Evolutionary conservation across 1,140 invertebrate species (phyloP), one percentile per base, ranked within the genome.

Genomic region (Oncopeltus fasciatus): DNA sequence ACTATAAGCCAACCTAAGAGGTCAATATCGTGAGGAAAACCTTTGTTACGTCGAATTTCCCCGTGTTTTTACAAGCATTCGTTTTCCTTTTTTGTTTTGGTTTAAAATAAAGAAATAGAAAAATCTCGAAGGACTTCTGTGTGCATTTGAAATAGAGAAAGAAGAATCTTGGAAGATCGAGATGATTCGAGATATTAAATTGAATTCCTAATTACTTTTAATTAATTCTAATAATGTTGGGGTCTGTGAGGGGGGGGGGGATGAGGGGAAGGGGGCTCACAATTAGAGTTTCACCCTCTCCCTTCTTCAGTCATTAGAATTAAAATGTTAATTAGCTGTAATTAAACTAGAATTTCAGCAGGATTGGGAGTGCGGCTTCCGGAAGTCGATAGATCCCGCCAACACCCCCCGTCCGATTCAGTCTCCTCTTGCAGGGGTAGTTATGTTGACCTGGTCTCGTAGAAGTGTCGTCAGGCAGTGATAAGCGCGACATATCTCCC

Each of bases 201-300:
- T 53, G 49, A 53, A 53, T 53, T 53, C 49, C 49, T 53, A 53
- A 53, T 53, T 53, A 53, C 49, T 53, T 53, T 53, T 53, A 53
- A 53, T 53, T 53, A 53, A 53, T 53, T 53, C 49, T 53, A 53
- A 53, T 53, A 53, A 53, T 53, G 49, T 53, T 53, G 49, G 24
- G 49, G 2, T 24, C 20, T 18, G 16, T 16, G 49, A 21, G 24
- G 18, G n/a, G 49, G 24, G 49, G 18, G 49, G 24, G 49, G 24
- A 14, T 16, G 49, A n/a, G 18, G n/a, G 49, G 24, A 24, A 12
- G 49, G 24, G 49, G 24, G 20, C 14, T 18, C 49, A 53, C 49
- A 53, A 53, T 53, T 53, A 53, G 49, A 53, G 49, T 53, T 53
- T 53, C 31, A 38, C 31, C 31, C 31, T 8, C 31, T 14, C 31